phyloP scores from a whole-genome alignment of 2,113 vertebrate species.

The Okapia johnstoni region DNA sequence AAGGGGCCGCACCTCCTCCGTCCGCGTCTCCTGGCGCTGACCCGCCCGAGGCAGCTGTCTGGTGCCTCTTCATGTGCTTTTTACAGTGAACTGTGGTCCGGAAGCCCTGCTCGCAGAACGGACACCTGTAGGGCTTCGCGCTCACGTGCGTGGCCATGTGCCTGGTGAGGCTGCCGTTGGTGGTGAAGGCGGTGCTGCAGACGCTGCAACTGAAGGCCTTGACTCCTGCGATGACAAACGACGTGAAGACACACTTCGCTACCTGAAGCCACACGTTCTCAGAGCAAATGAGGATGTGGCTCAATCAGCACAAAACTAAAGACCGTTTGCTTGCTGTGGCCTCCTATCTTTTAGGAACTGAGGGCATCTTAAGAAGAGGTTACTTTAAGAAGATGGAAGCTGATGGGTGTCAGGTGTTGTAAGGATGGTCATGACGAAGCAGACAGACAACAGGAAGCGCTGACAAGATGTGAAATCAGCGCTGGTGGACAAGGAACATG shows the following conservation, averaged over 20 bases:
- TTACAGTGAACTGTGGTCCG: slow-evolving; percentile 92
- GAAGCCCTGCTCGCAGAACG: slow-evolving; percentile 93
- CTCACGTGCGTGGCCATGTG: slow-evolving; percentile 95
- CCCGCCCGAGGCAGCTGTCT: slow-evolving; percentile 76
- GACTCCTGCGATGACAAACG: slow-evolving; percentile 81
- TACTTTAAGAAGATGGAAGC: not conserved
- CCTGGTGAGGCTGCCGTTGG: slow-evolving; percentile 96
- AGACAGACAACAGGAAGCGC: accelerated
- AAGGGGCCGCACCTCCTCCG: slow-evolving; percentile 80
- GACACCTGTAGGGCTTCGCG: slow-evolving; percentile 94
- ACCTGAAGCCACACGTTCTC: accelerated
- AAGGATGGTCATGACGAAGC: accelerated
- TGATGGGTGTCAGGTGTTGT: not conserved
- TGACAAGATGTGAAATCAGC: accelerated
- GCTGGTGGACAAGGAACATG: accelerated
- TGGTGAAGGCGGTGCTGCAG: slow-evolving; percentile 94
- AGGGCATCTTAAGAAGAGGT: not conserved
- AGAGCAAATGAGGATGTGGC: accelerated
- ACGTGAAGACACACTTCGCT: not conserved
- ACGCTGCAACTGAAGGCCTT: slow-evolving; percentile 95
- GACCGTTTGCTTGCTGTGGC: accelerated
- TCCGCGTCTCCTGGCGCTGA: slow-evolving; percentile 78
- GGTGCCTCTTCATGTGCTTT: slow-evolving; percentile 95
- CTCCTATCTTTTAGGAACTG: not conserved
- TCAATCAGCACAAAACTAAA: accelerated